These are phyloP conservation scores for Cephus pygmeus DNA, from an alignment of 2,888 invertebrate genomes.

Conservation along the genomic window DNA sequence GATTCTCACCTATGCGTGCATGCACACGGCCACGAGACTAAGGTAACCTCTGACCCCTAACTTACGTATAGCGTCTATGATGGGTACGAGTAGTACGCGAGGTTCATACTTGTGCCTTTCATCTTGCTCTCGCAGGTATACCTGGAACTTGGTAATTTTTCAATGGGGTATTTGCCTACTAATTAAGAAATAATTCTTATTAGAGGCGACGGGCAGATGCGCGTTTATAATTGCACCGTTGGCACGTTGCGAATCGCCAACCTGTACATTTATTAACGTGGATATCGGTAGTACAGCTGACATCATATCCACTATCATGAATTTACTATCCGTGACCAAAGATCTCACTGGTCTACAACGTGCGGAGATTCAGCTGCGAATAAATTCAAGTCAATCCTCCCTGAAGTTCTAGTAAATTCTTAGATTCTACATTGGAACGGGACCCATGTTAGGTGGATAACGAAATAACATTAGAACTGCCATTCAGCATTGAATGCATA, in stretches of 20 bases:
- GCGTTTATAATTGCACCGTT: neutral
- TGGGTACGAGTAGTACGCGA: neutral
- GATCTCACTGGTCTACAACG: neutral
- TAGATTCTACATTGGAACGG: neutral
- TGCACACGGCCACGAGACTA: conserved; percentile 28
- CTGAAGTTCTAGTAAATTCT: neutral
- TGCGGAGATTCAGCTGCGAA: neutral
- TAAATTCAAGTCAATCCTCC: neutral
- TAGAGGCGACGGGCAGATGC: neutral
- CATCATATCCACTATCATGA: neutral
- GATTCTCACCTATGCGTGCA: conserved; percentile 39
- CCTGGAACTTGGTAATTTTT: neutral
- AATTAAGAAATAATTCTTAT: conserved; percentile 38
- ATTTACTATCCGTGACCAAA: neutral
- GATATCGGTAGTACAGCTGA: neutral
- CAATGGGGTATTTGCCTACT: conserved; percentile 17
- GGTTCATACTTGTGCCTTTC: neutral
- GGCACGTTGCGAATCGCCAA: neutral
- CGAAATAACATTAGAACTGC: neutral
- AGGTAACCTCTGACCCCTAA: conserved; percentile 44
- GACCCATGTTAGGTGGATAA: neutral
- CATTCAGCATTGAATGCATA: neutral
- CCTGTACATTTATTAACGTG: neutral
- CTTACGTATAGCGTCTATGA: conserved; percentile 15
- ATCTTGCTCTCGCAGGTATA: neutral